Evolutionary conservation across 1,140 invertebrate genomes (phyloP), one percentile per base, ranked within the genome.

Genomic region (Drosophila kikkawai): DNA sequence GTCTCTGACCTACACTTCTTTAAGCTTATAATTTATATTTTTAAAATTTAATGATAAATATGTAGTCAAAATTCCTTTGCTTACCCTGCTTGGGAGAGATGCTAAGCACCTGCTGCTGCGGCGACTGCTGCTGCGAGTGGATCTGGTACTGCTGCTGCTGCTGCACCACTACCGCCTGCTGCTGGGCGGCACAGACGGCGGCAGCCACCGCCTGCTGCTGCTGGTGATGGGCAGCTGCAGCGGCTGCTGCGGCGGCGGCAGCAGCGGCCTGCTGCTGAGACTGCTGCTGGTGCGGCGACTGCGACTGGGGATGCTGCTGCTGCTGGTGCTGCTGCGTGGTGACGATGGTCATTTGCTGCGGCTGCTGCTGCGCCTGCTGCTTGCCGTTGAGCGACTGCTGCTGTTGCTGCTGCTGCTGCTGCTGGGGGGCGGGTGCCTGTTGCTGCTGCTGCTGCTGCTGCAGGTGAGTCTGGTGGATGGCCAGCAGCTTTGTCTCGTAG

Each of bases 101-200:
- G 74, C 91, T 90, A 41, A 91, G 78, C 82, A 92, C 82, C 73
- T 92, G 91, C 83, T 92, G 91, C 79, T 91, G 91, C 55, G 91
- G 91, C 68, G 91, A 92, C 76, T 92, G 91, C 69, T 92, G 91
- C 66, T 92, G 91, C 73, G 91, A 92, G 64, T 92, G 91, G 51
- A 92, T 92, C 60, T 91, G 91, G 60, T 92, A 92, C 67, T 92
- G 91, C 71, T 91, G 87, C 70, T 91, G 83, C 39, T 83, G 82
- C 63, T 91, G 91, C 22, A 91, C 91, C n/a, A 91, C 91, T 39
- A 91, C 91, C 11, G 91, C 91, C 58, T 92, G 91, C 47, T 92
- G 91, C 37, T 92, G 91, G 47, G 91, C 88, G 56, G 85, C 82
- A 50, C 90, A 90, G 47, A 92, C 82, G 47, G 91, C 87, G 29